Percentiles rank a stretch among this genome's conserved stretches.
Conservation (phyloP, 2,888 invertebrate species). For the Orchesellides sinensis region DNA sequence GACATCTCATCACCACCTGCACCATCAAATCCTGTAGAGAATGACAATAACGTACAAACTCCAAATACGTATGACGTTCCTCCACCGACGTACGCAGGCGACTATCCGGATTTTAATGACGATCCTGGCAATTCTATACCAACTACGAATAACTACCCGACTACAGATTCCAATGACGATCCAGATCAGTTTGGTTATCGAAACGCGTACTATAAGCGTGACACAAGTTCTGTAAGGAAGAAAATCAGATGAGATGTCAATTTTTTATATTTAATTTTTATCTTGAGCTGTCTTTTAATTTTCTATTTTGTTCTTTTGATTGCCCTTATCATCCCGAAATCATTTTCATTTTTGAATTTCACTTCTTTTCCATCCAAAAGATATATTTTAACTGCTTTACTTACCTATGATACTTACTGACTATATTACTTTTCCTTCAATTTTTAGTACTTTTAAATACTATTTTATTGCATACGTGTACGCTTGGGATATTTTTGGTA, state of each 20-base stretch:
- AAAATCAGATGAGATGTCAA: not conserved
- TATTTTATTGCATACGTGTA: not conserved
- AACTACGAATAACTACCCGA: not conserved
- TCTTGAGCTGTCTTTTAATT: not conserved
- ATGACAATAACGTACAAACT: not conserved
- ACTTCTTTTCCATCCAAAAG: not conserved
- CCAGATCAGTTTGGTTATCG: slow-evolving; percentile 34
- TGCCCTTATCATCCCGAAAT: not conserved
- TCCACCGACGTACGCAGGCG: slow-evolving; percentile 6
- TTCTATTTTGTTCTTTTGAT: not conserved
- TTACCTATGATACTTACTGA: not conserved
- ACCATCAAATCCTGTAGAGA: too few relatives aligned
- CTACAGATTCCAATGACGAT: slow-evolving; percentile 3
- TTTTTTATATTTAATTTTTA: slow-evolving; percentile 7
- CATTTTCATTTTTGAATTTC: not conserved
- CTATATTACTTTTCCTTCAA: slow-evolving; percentile 7
- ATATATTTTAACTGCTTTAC: not conserved
- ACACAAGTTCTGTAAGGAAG: slow-evolving; percentile 38
- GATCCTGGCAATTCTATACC: too few relatives aligned
- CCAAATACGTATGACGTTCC: slow-evolving; percentile 17
- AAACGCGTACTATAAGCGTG: slow-evolving; percentile 33
- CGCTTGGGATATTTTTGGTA: not conserved
- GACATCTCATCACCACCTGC: not conserved
- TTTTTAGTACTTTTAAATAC: not conserved
- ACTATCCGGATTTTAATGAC: slow-evolving; percentile 58